Evolutionary conservation across 2,888 invertebrate species (phyloP).

Genomic region (Cataglyphis altisquamis): DNA sequence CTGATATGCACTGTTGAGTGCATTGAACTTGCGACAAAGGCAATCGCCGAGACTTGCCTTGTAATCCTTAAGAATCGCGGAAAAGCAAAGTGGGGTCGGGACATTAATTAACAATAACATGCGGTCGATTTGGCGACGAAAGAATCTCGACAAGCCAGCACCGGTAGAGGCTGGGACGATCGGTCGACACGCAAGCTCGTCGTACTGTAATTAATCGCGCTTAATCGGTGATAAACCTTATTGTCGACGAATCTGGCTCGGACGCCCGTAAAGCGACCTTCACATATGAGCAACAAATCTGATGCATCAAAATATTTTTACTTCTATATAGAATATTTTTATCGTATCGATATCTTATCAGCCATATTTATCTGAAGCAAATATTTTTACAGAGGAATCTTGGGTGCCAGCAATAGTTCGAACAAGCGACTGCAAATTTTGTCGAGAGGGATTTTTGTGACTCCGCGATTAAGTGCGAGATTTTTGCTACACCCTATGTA

Average conservation of each 20-base stretch:
- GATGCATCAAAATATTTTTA: not conserved
- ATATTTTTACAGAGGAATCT: not conserved
- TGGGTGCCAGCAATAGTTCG: too few species aligned
- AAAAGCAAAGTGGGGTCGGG: conserved; percentile 71
- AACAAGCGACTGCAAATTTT: not conserved
- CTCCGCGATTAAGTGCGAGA: not conserved
- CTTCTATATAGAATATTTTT: not conserved
- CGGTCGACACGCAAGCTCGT: conserved; percentile 75
- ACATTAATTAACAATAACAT: conserved; percentile 81
- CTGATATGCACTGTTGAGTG: not conserved
- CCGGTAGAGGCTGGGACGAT: conserved; percentile 71
- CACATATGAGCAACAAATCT: not conserved
- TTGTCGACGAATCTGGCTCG: conserved; percentile 56
- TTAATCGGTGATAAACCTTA: conserved; percentile 75
- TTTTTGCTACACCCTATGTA: conserved; percentile 1
- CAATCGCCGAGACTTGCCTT: conserved; percentile 24
- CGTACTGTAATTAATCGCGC: conserved; percentile 72
- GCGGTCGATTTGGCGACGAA: conserved; percentile 72
- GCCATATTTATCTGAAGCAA: not conserved
- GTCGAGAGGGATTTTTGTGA: not conserved
- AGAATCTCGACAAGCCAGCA: conserved; percentile 67
- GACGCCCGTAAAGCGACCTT: not conserved
- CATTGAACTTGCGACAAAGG: not conserved
- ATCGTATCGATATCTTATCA: not conserved
- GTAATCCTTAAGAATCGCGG: conserved; percentile 31